These are phyloP conservation scores for Phaenicophaeus curvirostris DNA, from an alignment of 2,797 vertebrate species.

Conservation along the genomic window DNA sequence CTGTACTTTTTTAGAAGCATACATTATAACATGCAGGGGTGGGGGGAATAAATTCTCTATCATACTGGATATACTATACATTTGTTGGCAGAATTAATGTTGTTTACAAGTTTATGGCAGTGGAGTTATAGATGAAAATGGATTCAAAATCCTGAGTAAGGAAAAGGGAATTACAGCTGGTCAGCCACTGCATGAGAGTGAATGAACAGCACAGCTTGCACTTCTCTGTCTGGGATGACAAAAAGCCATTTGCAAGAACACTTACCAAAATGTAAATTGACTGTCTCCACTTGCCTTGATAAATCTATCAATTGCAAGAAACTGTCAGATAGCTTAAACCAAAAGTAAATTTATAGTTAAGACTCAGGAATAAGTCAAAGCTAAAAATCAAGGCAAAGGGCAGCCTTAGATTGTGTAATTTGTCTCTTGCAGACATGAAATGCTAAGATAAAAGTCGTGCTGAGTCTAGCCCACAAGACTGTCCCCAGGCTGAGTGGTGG, in stretches of 20 bases:
- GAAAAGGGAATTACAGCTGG: conserved; percentile 33
- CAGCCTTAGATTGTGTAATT: background rate
- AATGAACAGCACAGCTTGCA: conserved; percentile 40
- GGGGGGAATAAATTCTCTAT: background rate
- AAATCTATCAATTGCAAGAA: conserved; percentile 28
- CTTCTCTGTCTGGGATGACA: background rate
- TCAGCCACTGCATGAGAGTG: conserved; percentile 34
- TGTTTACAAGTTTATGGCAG: background rate
- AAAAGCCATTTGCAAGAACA: background rate
- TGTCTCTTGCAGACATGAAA: background rate
- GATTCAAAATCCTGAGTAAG: conserved; percentile 2
- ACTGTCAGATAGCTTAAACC: background rate
- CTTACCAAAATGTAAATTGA: background rate
- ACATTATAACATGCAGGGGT: background rate
- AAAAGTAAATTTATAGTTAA: background rate
- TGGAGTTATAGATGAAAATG: conserved; percentile 9
- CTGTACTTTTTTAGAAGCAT: background rate
- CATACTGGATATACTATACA: background rate
- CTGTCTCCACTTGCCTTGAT: background rate
- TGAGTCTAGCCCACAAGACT: background rate
- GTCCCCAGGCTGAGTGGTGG: background rate
- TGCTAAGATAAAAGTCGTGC: background rate
- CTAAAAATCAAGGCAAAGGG: background rate
- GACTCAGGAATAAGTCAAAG: background rate
- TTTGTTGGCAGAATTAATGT: background rate